Evolutionary conservation across 92 coral and sea anemone genomes (phyloP).

Genomic region (Pocillopora grandis): DNA sequence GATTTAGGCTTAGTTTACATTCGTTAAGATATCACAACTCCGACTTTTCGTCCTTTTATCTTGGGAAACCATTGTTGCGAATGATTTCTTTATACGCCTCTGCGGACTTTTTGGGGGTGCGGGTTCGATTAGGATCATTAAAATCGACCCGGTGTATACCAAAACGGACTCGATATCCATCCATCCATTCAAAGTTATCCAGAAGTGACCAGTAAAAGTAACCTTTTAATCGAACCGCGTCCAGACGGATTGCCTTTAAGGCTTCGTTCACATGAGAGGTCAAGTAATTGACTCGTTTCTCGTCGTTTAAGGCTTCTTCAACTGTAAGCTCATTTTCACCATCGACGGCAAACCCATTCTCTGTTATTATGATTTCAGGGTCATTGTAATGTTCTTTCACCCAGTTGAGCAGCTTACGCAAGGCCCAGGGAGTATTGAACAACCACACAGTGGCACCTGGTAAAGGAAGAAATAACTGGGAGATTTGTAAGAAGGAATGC

Average conservation of each 20-base stretch:
- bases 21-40: slow-evolving; percentile 11
- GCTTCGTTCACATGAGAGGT: slow-evolving; percentile 72
- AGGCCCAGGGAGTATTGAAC: slow-evolving; percentile 73
- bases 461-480: background rate
- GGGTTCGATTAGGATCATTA: slow-evolving; percentile 54
- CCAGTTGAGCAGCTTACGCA: slow-evolving; percentile 78
- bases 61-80: slow-evolving; percentile 75
- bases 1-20: background rate
- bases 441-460: slow-evolving; percentile 79
- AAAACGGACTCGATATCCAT: slow-evolving; percentile 72
- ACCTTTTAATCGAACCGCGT: slow-evolving; percentile 82
- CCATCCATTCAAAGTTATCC: slow-evolving; percentile 93
- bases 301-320: slow-evolving; percentile 76
- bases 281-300: slow-evolving; percentile 68
- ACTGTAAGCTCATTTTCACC: slow-evolving; percentile 63
- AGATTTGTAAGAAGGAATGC: background rate
- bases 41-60: background rate
- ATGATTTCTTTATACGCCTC: slow-evolving; percentile 69
- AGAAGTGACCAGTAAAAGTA: slow-evolving; percentile 85
- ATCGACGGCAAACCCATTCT: slow-evolving; percentile 83
- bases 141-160: slow-evolving; percentile 86
- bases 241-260: slow-evolving; percentile 63
- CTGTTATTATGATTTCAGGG: slow-evolving; percentile 84
- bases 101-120: slow-evolving; percentile 83
- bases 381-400: slow-evolving; percentile 72